Evolutionary conservation across 2,797 vertebrate species (phyloP).

Genomic region (Spheniscus humboldti): DNA sequence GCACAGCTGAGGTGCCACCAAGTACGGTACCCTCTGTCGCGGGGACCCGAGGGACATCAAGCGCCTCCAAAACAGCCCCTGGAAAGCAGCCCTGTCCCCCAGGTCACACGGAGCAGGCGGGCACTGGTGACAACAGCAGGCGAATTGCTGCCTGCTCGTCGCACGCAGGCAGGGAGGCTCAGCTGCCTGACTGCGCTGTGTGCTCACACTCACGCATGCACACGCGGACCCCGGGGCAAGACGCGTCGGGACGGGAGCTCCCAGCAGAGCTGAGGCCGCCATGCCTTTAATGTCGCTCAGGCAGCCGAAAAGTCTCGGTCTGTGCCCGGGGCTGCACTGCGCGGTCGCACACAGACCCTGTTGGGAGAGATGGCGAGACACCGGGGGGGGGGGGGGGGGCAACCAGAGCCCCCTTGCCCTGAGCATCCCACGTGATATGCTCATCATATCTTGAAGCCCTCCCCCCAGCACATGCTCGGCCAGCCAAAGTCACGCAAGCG

Average conservation of each 20-base stretch:
- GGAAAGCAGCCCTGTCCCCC: not conserved
- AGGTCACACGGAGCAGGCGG: rapidly evolving
- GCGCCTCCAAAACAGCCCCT: not conserved
- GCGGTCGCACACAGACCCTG: rapidly evolving
- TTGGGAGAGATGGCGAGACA: not conserved
- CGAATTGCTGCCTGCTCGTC: not conserved
- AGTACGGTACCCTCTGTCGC: not conserved
- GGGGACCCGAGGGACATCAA: not conserved
- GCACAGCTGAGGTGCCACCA: rapidly evolving
- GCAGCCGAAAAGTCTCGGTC: not conserved
- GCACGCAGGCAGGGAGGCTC: not conserved
- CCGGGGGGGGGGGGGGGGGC: not conserved
- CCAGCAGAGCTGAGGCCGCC: not conserved
- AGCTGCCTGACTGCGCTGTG: not conserved
- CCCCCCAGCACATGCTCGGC: rapidly evolving
- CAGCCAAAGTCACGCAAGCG: not conserved
- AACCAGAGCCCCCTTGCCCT: not conserved
- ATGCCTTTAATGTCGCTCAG: not conserved
- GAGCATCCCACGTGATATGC: rapidly evolving
- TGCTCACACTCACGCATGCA: not conserved
- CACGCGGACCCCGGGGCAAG: rapidly evolving
- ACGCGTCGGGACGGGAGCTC: rapidly evolving
- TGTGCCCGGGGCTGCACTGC: not conserved
- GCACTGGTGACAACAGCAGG: not conserved
- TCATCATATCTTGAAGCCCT: not conserved